These are phyloP conservation scores for Muricea muricata DNA, from an alignment of 92 coral and sea anemone genomes.

Conservation along the genomic window DNA sequence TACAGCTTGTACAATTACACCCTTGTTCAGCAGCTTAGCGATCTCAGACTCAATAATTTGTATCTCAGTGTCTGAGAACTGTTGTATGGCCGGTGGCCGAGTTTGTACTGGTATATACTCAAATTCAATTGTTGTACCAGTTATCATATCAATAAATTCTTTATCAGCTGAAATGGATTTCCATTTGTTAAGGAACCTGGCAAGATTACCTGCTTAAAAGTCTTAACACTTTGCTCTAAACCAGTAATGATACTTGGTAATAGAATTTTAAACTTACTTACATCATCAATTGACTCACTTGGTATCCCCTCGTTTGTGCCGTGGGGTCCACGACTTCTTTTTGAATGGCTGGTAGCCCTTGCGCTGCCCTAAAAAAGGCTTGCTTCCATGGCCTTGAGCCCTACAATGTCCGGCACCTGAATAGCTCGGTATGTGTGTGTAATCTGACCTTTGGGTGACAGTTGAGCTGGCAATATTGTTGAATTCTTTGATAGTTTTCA, in stretches of 20 bases:
- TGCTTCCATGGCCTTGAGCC: neutral
- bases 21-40: neutral
- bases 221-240: constrained; percentile 12
- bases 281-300: constrained; percentile 35
- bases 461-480: constrained; percentile 46
- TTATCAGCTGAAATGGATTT: neutral
- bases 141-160: constrained; percentile 27
- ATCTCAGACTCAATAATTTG: neutral
- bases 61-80: constrained; percentile 28
- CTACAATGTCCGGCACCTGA: constrained; percentile 15
- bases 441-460: constrained; percentile 16
- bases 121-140: constrained; percentile 6
- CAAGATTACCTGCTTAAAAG: constrained; percentile 36
- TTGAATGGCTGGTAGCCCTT: constrained; percentile 29
- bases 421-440: neutral
- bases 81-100: constrained; percentile 34
- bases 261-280: constrained; percentile 38
- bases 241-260: constrained; percentile 31
- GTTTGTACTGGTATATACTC: constrained; percentile 22
- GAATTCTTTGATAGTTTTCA: constrained; percentile 47
- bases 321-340: constrained; percentile 34
- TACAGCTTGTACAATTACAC: neutral
- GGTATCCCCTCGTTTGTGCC: constrained; percentile 27
- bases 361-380: constrained; percentile 45
- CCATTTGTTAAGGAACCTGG: constrained; percentile 30